Evolutionary conservation across 1,140 invertebrate genomes (phyloP).

Genomic region (Trachymyrmex septentrionalis): DNA sequence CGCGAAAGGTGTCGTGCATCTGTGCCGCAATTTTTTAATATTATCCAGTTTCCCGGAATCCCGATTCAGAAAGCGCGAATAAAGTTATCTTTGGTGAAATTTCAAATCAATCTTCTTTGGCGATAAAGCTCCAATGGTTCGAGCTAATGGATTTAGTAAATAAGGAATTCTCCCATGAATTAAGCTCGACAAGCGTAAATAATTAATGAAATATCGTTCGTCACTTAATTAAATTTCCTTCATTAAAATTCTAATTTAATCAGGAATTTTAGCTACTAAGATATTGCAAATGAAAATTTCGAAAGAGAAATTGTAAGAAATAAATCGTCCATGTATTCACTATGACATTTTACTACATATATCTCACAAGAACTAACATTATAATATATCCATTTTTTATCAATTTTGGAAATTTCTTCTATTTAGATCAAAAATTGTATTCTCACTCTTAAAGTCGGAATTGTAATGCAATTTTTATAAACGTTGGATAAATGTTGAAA

Average conservation of each 20-base stretch:
- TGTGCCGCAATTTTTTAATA: neutral
- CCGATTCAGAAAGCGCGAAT: neutral
- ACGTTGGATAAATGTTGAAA: neutral
- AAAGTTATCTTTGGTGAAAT: neutral
- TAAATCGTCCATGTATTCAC: neutral
- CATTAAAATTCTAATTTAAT: neutral
- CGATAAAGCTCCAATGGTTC: neutral
- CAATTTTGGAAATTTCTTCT: neutral
- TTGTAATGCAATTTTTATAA: neutral
- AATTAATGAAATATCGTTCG: constrained; percentile 7
- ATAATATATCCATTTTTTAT: neutral
- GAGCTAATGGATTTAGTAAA: neutral
- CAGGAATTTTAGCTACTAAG: neutral
- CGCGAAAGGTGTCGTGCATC: neutral
- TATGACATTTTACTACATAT: neutral
- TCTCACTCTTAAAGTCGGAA: neutral
- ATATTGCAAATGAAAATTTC: neutral
- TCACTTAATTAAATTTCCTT: neutral
- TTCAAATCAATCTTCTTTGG: neutral
- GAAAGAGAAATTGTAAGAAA: neutral
- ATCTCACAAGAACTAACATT: neutral
- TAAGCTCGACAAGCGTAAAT: neutral
- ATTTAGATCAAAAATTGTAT: neutral
- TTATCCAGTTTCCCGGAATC: neutral
- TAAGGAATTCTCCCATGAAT: neutral